Evolutionary conservation across 2,888 invertebrate species (phyloP), one percentile per base, ranked within the genome.

Genomic region (Oligia latruncula): DNA sequence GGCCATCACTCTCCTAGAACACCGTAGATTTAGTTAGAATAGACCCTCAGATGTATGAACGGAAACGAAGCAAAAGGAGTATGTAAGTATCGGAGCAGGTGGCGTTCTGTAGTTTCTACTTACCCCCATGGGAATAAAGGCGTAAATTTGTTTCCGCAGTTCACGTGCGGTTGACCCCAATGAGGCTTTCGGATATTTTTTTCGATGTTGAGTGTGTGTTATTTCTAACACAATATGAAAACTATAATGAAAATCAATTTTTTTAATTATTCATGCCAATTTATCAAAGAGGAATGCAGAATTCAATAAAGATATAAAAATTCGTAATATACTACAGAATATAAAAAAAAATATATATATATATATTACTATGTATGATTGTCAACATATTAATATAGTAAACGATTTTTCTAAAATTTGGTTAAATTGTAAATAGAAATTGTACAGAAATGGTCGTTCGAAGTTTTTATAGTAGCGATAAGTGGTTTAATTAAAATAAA

Each of bases 371-470:
- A 15, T 17, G 65, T 67, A 72, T 67, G 43, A 66, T 62, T 60
- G 52, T 77, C 52, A 46, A 55, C 6, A 55, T 64, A 60, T 4
- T 49, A 65, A 2, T 35, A 64, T 64, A 8, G n/a, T 67, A 62
- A 67, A 46, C 23, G 58, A 66, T 49, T 75, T 82, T 71, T 78
- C 43, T n/a, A 74, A 71, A 78, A 40, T 46, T 70, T 84, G 64
- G 67, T 80, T 73, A 67, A 68, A 77, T 80, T 88, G 88, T 88
- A 87, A 78, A 88, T 87, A 88, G 62, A 64, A 64, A 67, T 67
- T 88, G 88, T 88, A 88, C 85, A 88, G 83, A 85, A 80, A 85
- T 77, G 71, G 40, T 80, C 72, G 68, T 88, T 85, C 74, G 72
- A 76, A 82, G 67, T 81, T 87, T 85, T 88, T 87, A 70, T 86